phyloP scores from a whole-genome alignment of 2,113 vertebrate genomes.

The Arvicanthis niloticus region DNA sequence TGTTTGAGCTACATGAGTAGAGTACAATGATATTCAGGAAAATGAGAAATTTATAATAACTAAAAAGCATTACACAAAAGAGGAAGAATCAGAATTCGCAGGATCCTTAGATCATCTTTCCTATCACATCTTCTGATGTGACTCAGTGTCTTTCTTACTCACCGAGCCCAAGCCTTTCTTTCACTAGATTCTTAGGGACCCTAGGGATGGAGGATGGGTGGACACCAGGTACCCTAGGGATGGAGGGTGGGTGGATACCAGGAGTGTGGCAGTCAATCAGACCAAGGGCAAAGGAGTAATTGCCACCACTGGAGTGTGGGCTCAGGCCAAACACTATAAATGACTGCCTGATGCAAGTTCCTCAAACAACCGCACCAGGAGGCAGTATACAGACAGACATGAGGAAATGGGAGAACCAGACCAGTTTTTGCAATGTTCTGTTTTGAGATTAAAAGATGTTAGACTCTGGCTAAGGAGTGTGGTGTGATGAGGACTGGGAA shows the following conservation, averaged over 20 bases:
- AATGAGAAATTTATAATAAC: not conserved
- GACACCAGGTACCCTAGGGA: no score
- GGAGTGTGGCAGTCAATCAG: not conserved
- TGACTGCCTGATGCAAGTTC: not conserved
- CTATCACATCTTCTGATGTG: not conserved
- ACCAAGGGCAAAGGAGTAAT: not conserved
- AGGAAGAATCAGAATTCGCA: not conserved
- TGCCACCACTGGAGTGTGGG: not conserved
- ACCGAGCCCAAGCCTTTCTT: not conserved
- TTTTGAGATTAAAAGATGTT: slow-evolving; percentile 75
- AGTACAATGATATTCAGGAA: not conserved
- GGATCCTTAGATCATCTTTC: not conserved
- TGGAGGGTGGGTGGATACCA: not conserved
- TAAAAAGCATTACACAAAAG: not conserved
- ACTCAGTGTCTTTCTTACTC: not conserved
- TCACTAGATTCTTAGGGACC: not conserved
- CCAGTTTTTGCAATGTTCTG: not conserved
- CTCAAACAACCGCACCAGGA: not conserved
- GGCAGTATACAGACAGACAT: slow-evolving; percentile 48
- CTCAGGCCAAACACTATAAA: not conserved
- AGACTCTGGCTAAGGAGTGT: slow-evolving; percentile 70
- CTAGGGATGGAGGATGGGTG: not conserved
- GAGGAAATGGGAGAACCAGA: slow-evolving; percentile 77
- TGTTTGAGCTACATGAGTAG: not conserved
- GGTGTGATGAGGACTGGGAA: slow-evolving; percentile 40